These are phyloP conservation scores for Pseudoips prasinana DNA, from an alignment of 2,888 invertebrate genomes.

Conservation along the genomic window DNA sequence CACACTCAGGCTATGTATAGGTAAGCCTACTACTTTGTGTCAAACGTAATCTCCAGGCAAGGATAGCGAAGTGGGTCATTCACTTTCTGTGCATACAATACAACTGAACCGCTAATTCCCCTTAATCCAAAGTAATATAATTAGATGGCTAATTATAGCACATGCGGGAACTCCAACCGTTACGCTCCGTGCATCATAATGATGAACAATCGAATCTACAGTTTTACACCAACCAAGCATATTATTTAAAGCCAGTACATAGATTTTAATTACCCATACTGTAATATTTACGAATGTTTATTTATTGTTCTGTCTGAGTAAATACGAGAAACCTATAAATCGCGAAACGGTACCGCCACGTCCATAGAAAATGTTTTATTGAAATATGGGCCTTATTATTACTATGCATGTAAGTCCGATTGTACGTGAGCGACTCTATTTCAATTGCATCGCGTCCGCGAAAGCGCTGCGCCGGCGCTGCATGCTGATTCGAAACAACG, in stretches of 20 bases:
- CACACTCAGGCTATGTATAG: too few relatives aligned
- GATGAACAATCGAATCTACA: conserved; percentile 13
- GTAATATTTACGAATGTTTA: conserved; percentile 34
- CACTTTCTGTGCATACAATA: too few relatives aligned
- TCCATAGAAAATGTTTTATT: neutral
- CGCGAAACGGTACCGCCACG: conserved; percentile 42
- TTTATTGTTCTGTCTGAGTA: conserved; percentile 47
- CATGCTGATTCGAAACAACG: conserved; percentile 55
- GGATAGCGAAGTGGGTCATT: too few relatives aligned
- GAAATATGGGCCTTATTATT: neutral
- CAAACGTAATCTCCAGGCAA: too few relatives aligned
- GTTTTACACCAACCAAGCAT: conserved; percentile 18
- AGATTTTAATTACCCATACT: conserved; percentile 31
- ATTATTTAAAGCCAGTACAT: conserved; percentile 14
- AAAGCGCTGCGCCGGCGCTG: conserved; percentile 52
- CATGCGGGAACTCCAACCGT: conserved; percentile 6
- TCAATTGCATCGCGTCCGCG: conserved; percentile 47
- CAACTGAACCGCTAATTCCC: too few relatives aligned
- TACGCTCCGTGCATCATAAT: conserved; percentile 14
- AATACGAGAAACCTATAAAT: conserved; percentile 39
- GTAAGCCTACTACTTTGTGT: too few relatives aligned
- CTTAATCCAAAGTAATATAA: too few relatives aligned
- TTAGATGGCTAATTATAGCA: too few relatives aligned
- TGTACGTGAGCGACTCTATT: conserved; percentile 54
- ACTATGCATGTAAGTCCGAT: conserved; percentile 12